A percentile compares a stretch with the other conserved stretches of the same genome.
These are phyloP conservation scores for Hyposoter dolosus DNA, from an alignment of 2,888 invertebrate species.

Conservation along the genomic window DNA sequence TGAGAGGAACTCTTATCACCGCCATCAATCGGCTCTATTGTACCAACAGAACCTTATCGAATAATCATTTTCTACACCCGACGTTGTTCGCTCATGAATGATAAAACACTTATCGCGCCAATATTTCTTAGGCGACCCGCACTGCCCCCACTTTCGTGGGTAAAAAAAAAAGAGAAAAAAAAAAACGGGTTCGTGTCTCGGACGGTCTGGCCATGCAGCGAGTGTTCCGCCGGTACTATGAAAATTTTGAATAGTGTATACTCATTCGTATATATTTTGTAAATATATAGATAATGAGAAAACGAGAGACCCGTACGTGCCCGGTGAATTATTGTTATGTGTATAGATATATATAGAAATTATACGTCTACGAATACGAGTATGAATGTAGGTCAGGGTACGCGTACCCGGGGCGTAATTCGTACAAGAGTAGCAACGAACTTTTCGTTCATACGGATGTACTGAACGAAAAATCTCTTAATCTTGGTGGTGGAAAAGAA, in stretches of 20 bases:
- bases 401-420: conserved; percentile 73
- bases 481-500: not conserved
- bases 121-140: not conserved
- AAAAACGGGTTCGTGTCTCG: conserved; percentile 2
- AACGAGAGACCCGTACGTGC: conserved; percentile 29
- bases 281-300: conserved; percentile 17
- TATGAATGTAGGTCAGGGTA: conserved; percentile 81
- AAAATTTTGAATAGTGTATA: conserved; percentile 37
- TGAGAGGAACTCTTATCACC: not conserved
- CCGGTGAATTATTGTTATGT: conserved; percentile 61
- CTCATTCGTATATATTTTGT: not conserved
- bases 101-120: conserved; percentile 7
- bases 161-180: no score
- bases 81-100: not conserved
- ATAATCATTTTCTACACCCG: not conserved
- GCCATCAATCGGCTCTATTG: not conserved
- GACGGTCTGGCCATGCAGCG: conserved; percentile 25
- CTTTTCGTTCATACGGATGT: conserved; percentile 49
- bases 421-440: conserved; percentile 47
- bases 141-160: not conserved
- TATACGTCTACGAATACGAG: conserved; percentile 70
- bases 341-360: conserved; percentile 57
- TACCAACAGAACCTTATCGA: not conserved
- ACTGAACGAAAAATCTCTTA: conserved; percentile 17
- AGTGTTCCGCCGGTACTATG: conserved; percentile 17